Conservation (phyloP, 2,797 vertebrate genomes). For the Pachyuromys duprasi region DNA sequence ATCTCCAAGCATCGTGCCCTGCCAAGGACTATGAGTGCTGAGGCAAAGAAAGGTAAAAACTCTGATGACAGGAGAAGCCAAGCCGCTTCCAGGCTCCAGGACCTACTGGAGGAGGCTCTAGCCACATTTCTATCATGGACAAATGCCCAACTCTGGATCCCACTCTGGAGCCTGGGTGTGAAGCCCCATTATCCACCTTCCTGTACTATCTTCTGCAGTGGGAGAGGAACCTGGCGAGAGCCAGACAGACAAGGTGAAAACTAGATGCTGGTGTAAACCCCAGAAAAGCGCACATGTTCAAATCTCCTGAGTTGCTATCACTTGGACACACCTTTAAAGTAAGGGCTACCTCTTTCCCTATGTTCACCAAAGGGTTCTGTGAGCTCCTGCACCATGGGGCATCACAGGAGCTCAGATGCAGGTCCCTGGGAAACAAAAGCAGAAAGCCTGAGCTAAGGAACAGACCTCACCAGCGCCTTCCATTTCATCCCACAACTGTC, state of each 20-base stretch:
- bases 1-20: slow-evolving; percentile 23
- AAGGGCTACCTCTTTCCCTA: slow-evolving; percentile 6
- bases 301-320: neutral
- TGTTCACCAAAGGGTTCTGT: neutral
- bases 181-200: neutral
- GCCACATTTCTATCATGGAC: neutral
- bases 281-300: neutral
- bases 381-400: neutral
- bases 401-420: neutral
- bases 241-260: neutral
- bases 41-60: slow-evolving; percentile 54
- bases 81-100: neutral
- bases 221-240: neutral
- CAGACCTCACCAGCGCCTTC: neutral
- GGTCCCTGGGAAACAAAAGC: neutral
- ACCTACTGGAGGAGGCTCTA: neutral
- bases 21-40: neutral
- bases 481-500: neutral
- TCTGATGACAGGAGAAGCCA: neutral
- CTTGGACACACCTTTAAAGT: neutral
- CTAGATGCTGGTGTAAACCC: neutral
- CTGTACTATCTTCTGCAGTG: neutral
- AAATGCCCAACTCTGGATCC: neutral
- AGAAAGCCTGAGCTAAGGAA: neutral
- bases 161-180: neutral